A percentile compares a stretch with the other conserved stretches of the same genome.
These are phyloP conservation scores for Dicroscelio sp. DNA, from an alignment of 2,888 invertebrate species.

Conservation along the genomic window DNA sequence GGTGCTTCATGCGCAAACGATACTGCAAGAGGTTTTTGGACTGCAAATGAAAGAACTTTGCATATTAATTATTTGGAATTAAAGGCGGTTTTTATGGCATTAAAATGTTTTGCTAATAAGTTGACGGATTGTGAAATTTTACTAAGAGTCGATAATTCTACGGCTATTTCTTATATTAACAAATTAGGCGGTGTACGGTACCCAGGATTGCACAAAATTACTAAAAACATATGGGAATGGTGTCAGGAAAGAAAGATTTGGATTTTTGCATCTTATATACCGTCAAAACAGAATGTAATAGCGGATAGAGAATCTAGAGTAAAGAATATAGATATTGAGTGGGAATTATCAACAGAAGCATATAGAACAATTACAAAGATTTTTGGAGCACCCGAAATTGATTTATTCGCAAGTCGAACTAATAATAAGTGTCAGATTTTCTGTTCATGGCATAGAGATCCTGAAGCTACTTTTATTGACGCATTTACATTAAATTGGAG, in stretches of 20 bases:
- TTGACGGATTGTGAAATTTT: constrained; percentile 74
- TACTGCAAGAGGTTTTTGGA: constrained; percentile 68
- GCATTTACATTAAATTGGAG: constrained; percentile 76
- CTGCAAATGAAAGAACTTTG: constrained; percentile 41
- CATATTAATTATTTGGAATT: constrained; percentile 77
- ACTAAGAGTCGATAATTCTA: constrained; percentile 80
- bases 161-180: constrained; percentile 79
- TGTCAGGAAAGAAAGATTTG: constrained; percentile 70
- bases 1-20: constrained; percentile 49
- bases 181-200: constrained; percentile 82
- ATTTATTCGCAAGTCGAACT: constrained; percentile 75
- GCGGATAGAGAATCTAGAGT: constrained; percentile 69
- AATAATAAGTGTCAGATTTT: constrained; percentile 78
- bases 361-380: constrained; percentile 47
- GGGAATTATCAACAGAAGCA: constrained; percentile 59
- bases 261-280: constrained; percentile 73
- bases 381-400: constrained; percentile 70
- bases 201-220: constrained; percentile 73
- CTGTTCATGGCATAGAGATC: constrained; percentile 76
- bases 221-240: constrained; percentile 71
- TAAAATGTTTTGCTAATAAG: constrained; percentile 80
- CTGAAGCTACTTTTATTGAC: constrained; percentile 73
- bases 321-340: constrained; percentile 72
- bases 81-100: constrained; percentile 57
- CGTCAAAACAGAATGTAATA: constrained; percentile 65